phyloP scores from a whole-genome alignment of 2,888 invertebrate genomes.

The Agapostemon virescens region DNA sequence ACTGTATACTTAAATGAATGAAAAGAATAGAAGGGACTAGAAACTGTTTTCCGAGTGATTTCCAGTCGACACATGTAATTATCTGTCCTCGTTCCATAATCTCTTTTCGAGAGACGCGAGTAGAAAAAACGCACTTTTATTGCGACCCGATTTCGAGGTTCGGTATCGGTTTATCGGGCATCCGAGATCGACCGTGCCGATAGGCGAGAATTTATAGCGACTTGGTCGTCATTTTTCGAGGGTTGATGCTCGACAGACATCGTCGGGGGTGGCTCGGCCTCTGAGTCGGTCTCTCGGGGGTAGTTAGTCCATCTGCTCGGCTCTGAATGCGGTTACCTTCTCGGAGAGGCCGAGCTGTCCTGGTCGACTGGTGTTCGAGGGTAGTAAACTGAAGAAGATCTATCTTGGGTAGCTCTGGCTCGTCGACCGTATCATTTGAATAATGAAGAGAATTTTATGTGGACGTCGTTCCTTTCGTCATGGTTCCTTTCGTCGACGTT shows the following conservation, averaged over 20 bases:
- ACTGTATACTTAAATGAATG: background rate
- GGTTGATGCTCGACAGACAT: slow-evolving; percentile 72
- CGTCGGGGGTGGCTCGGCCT: slow-evolving; percentile 71
- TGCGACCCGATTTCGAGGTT: slow-evolving; percentile 37
- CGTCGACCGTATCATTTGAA: slow-evolving; percentile 47
- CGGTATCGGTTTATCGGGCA: slow-evolving; percentile 41
- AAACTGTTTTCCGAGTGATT: background rate
- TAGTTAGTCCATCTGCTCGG: slow-evolving; percentile 78
- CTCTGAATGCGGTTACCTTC: slow-evolving; percentile 65
- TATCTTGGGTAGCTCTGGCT: slow-evolving; percentile 44
- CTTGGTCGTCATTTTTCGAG: slow-evolving; percentile 65
- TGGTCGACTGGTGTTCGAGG: slow-evolving; percentile 54
- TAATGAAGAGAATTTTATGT: slow-evolving; percentile 46
- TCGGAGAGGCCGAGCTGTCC: slow-evolving; percentile 27
- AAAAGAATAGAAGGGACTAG: background rate
- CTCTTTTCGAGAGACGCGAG: background rate
- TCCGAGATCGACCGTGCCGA: slow-evolving; percentile 58
- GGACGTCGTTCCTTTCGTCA: slow-evolving; percentile 16
- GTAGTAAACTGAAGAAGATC: slow-evolving; percentile 62
- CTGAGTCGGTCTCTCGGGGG: slow-evolving; percentile 73
- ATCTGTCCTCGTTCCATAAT: slow-evolving; percentile 1
- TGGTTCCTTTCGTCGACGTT: background rate
- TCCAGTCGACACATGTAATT: slow-evolving; percentile 20
- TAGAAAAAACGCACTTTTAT: slow-evolving; percentile 39
- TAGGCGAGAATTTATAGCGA: slow-evolving; percentile 67